Conservation (phyloP, 2,113 vertebrate genomes). For the Actenoides lindsayi region DNA sequence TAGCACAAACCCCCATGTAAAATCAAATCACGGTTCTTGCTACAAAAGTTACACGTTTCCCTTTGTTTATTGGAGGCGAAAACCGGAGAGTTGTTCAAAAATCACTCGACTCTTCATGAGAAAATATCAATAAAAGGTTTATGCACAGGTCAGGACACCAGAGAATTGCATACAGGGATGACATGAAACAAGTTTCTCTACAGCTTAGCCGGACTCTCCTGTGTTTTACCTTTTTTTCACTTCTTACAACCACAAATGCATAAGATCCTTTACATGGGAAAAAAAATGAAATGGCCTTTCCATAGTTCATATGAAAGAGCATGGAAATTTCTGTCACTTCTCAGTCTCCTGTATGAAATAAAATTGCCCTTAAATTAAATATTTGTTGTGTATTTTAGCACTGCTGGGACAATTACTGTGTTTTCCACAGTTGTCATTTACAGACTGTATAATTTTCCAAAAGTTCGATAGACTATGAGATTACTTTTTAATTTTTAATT, state of each 20-base stretch:
- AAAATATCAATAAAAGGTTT: background rate
- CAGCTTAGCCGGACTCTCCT: background rate
- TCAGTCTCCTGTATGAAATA: background rate
- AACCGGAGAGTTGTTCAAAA: background rate
- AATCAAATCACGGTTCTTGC: background rate
- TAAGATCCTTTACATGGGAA: background rate
- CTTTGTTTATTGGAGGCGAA: background rate
- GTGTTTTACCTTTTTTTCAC: background rate
- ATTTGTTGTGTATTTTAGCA: background rate
- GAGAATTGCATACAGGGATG: background rate
- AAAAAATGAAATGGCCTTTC: background rate
- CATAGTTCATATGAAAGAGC: background rate
- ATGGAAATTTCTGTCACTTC: background rate
- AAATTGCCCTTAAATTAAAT: background rate
- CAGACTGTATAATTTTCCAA: background rate
- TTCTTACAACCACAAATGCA: background rate
- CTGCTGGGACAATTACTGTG: background rate
- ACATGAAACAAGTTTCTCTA: background rate
- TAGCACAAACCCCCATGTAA: background rate
- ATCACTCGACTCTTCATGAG: background rate
- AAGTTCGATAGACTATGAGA: background rate
- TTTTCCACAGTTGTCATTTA: background rate
- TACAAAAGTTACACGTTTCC: rapidly evolving
- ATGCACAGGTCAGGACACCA: background rate
- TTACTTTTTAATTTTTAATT: background rate